Conservation (phyloP, 2,113 vertebrate species). For the Heterotilapia buettikoferi region DNA sequence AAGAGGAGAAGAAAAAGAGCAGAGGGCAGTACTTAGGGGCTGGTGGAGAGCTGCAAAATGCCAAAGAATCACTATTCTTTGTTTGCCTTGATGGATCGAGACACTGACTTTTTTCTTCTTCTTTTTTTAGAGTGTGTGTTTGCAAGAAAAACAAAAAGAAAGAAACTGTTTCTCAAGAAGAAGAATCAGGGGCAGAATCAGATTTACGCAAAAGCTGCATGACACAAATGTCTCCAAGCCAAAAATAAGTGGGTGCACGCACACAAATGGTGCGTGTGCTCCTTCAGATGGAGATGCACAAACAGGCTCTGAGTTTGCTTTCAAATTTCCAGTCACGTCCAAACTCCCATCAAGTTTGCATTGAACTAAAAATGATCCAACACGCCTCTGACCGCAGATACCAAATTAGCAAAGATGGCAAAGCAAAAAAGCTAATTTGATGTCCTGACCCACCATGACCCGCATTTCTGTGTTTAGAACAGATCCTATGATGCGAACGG, state of each 20-base stretch:
- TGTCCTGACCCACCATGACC: background rate
- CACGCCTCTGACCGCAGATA: background rate
- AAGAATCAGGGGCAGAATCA: background rate
- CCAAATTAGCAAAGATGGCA: background rate
- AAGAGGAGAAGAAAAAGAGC: slow-evolving; percentile 47
- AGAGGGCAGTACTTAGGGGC: slow-evolving; percentile 43
- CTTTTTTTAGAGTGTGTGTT: background rate
- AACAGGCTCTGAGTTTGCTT: background rate
- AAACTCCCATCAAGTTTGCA: background rate
- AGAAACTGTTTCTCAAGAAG: background rate
- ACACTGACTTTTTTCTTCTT: background rate
- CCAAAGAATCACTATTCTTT: slow-evolving; percentile 32
- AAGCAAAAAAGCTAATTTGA: background rate
- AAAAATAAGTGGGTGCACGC: background rate
- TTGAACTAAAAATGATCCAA: background rate
- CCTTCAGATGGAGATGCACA: background rate
- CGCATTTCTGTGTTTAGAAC: background rate
- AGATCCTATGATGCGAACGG: background rate
- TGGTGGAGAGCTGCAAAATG: slow-evolving; percentile 25
- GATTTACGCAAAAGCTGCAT: background rate
- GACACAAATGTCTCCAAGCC: background rate
- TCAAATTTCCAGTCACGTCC: background rate
- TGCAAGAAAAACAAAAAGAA: background rate
- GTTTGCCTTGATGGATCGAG: slow-evolving; percentile 9
- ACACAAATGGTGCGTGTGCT: background rate